Conservation (phyloP, 37 sponge, comb jelly and placozoan genomes). For the Chondrosia reniformis region DNA sequence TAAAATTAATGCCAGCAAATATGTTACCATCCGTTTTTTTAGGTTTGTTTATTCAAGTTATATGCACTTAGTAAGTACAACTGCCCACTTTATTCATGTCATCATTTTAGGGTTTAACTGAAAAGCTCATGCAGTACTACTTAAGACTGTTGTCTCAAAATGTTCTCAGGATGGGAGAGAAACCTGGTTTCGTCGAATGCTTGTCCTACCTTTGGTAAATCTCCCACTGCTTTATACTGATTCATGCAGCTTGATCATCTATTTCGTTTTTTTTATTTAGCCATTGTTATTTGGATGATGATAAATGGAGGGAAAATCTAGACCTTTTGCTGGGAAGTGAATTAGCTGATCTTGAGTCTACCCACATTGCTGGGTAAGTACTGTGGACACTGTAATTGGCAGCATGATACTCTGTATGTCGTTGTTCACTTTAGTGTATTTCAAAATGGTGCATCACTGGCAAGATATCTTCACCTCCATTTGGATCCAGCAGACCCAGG, state of each 20-base stretch:
- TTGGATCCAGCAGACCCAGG: conserved; percentile 4
- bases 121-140: conserved; percentile 1
- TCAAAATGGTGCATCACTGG: not conserved
- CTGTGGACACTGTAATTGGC: no score
- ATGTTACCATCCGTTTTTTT: no score
- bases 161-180: not conserved
- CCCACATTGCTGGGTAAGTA: not conserved
- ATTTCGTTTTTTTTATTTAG: not conserved
- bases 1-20: no score
- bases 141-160: not conserved
- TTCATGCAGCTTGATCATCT: not conserved
- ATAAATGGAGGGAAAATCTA: not conserved
- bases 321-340: not conserved
- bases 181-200: conserved; percentile 16
- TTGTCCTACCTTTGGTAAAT: not conserved
- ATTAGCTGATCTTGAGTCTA: not conserved
- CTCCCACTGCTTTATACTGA: not conserved
- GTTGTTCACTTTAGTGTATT: not conserved
- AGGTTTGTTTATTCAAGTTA: no score
- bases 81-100: no score
- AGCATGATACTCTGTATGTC: no score
- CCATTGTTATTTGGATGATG: not conserved
- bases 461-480: conserved; percentile 4
- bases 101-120: not conserved
- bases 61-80: no score